Percentiles rank a stretch among this genome's conserved stretches.
Conservation (phyloP, 2,113 vertebrate species). For the Nothocercus nigrocapillus region DNA sequence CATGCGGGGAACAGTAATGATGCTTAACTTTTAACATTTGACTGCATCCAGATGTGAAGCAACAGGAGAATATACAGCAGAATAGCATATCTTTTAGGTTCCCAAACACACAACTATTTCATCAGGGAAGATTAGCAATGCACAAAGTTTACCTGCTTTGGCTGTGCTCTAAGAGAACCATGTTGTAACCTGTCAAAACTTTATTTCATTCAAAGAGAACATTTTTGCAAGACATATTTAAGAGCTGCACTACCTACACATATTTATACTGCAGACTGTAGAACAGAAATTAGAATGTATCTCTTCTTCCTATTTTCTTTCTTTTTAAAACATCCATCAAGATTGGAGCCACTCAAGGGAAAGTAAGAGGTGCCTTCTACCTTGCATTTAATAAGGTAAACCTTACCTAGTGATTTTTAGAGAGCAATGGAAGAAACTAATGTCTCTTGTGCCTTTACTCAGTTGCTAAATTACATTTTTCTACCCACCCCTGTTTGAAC, state of each 20-base stretch:
- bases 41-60: neutral
- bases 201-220: neutral
- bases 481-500: neutral
- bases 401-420: neutral
- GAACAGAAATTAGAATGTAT: neutral
- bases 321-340: conserved; percentile 3
- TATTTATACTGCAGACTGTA: neutral
- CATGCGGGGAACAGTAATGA: neutral
- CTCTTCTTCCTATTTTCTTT: neutral
- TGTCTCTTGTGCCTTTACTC: neutral
- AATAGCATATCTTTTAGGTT: neutral
- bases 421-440: neutral
- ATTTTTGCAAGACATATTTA: neutral
- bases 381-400: neutral
- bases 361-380: neutral
- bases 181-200: neutral
- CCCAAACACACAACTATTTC: neutral
- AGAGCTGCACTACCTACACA: neutral
- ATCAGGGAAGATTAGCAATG: neutral
- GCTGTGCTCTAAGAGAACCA: neutral
- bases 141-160: neutral
- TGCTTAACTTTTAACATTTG: neutral
- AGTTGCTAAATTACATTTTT: neutral
- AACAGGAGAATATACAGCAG: neutral
- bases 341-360: neutral